These are phyloP conservation scores for Cerastis leucographa DNA, from an alignment of 2,888 invertebrate genomes.

Conservation along the genomic window DNA sequence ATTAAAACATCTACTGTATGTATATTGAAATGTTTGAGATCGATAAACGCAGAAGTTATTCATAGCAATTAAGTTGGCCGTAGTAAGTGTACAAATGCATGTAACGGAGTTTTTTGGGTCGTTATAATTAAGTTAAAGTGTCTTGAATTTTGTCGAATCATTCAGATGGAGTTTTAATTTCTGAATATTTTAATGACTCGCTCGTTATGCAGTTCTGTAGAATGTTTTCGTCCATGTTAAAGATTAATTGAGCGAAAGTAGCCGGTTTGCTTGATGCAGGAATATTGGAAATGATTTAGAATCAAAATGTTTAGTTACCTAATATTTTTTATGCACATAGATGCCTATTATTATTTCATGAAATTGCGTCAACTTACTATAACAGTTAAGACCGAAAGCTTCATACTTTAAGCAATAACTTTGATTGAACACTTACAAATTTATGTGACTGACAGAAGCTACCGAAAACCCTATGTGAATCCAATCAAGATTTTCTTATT, in stretches of 20 bases:
- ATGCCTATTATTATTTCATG: not conserved
- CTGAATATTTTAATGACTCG: slow-evolving; percentile 16
- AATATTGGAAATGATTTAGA: not conserved
- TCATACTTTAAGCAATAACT: not conserved
- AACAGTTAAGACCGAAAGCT: not conserved
- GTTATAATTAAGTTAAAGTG: slow-evolving; percentile 58
- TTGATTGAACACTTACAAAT: not conserved
- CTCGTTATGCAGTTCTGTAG: not conserved
- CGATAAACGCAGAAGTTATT: slow-evolving; percentile 67
- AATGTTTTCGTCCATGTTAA: not conserved
- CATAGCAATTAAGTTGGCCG: slow-evolving; percentile 72
- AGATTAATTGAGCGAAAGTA: not conserved
- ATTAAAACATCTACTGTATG: slow-evolving; percentile 78
- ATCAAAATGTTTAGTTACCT: not conserved
- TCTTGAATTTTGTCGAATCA: slow-evolving; percentile 39
- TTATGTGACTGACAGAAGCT: not conserved
- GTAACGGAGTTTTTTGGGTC: slow-evolving; percentile 48
- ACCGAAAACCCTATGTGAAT: not conserved
- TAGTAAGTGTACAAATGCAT: slow-evolving; percentile 59
- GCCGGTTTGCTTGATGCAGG: not conserved
- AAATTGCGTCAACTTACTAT: not conserved
- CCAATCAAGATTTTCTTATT: not conserved
- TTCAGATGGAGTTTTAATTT: slow-evolving; percentile 20
- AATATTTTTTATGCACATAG: not conserved
- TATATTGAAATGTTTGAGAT: slow-evolving; percentile 69